These are phyloP conservation scores for Rhinopomastus cyanomelas DNA, from an alignment of 2,113 vertebrate species.

Conservation along the genomic window DNA sequence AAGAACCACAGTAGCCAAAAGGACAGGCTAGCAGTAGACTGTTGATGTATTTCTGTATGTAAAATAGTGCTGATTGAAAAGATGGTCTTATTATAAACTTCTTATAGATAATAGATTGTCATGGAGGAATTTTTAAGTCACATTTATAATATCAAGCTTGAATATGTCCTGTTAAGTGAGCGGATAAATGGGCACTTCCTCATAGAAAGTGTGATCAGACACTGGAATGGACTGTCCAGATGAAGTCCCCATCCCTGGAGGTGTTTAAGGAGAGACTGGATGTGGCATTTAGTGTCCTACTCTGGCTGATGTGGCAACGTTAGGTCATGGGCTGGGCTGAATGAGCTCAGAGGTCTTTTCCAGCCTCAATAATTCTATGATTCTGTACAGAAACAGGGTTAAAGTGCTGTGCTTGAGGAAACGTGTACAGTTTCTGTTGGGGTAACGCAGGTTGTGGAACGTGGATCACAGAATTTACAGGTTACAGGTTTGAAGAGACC, in stretches of 20 bases:
- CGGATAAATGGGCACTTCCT: not conserved
- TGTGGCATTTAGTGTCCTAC: too few relatives aligned
- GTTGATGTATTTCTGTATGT: not conserved
- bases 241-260: too few relatives aligned
- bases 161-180: not conserved
- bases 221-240: too few relatives aligned
- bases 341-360: too few relatives aligned
- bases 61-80: not conserved
- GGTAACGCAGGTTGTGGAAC: not conserved
- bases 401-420: not conserved
- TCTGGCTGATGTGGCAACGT: too few relatives aligned
- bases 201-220: not conserved
- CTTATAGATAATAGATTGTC: not conserved
- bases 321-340: too few relatives aligned
- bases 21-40: not conserved
- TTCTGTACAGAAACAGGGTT: not conserved
- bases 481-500: too few relatives aligned
- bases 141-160: not conserved
- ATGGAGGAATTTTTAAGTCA: not conserved
- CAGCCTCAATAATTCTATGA: too few relatives aligned
- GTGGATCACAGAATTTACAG: too few relatives aligned
- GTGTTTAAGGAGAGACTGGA: too few relatives aligned
- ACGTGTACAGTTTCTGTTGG: not conserved
- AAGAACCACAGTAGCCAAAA: not conserved
- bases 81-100: not conserved